Evolutionary conservation across 2,888 invertebrate species (phyloP).

Genomic region (Tridacna crocea): DNA sequence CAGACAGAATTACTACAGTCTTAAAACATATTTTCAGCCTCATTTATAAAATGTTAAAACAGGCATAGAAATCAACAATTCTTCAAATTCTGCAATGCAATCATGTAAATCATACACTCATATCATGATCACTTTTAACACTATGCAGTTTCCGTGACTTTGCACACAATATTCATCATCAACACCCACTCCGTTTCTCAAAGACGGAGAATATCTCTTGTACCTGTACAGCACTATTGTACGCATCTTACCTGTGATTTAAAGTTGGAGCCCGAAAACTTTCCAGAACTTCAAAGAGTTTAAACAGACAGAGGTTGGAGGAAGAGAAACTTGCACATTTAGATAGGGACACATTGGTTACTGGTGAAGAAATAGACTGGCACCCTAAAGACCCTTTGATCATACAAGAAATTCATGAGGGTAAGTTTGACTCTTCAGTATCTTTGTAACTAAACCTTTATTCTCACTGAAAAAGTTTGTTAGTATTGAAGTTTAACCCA

Average conservation of each 20-base stretch:
- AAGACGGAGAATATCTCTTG: neutral
- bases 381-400: too few relatives aligned
- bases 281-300: too few relatives aligned
- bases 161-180: slow-evolving; percentile 32
- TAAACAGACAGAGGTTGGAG: too few relatives aligned
- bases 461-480: too few relatives aligned
- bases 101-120: slow-evolving; percentile 22
- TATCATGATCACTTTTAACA: slow-evolving; percentile 53
- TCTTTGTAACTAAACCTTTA: neutral
- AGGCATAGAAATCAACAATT: neutral
- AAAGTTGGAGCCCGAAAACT: neutral
- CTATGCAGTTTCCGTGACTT: slow-evolving; percentile 52
- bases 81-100: neutral
- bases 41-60: neutral
- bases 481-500: neutral
- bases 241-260: neutral
- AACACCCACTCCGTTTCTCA: neutral
- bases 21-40: neutral
- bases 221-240: neutral
- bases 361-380: too few relatives aligned
- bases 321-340: too few relatives aligned
- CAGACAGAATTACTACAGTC: neutral
- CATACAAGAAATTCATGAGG: too few relatives aligned
- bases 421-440: too few relatives aligned
- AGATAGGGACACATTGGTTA: too few relatives aligned